Evolutionary conservation across 2,888 invertebrate species (phyloP).

Genomic region (Bugulina stolonifera): DNA sequence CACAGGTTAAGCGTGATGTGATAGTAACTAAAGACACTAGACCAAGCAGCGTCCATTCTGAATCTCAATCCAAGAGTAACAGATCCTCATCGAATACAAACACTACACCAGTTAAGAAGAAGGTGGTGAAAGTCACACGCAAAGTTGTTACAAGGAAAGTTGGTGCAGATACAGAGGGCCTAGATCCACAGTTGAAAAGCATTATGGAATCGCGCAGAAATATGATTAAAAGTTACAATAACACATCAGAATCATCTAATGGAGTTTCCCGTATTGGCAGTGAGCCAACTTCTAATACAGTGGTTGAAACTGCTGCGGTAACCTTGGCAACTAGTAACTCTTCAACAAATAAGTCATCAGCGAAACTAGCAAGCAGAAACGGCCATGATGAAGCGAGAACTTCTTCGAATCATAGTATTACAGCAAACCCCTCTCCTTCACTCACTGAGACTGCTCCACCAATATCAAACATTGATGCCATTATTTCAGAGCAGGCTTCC

Average conservation of each 20-base stretch:
- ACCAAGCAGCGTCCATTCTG: neutral
- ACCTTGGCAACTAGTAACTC: neutral
- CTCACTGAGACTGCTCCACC: neutral
- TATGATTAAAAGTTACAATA: neutral
- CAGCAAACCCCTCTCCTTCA: neutral
- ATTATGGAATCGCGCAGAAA: slow-evolving; percentile 22
- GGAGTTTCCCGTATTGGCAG: neutral
- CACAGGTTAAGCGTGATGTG: neutral
- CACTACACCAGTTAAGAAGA: neutral
- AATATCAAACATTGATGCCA: neutral
- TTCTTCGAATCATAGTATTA: too few species aligned
- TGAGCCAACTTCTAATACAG: neutral
- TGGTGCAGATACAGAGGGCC: neutral
- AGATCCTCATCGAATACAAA: too few species aligned
- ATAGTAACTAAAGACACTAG: neutral
- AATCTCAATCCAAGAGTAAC: neutral
- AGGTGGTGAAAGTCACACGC: slow-evolving; percentile 21
- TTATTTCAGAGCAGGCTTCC: neutral
- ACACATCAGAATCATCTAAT: neutral
- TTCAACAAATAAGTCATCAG: neutral
- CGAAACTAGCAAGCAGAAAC: too few species aligned
- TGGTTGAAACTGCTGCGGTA: neutral
- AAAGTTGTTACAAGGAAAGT: neutral
- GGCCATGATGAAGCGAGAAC: too few species aligned
- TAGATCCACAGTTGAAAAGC: slow-evolving; percentile 7